Evolutionary conservation across 2,113 vertebrate genomes (phyloP).

Genomic region (Irena cyanogastra): DNA sequence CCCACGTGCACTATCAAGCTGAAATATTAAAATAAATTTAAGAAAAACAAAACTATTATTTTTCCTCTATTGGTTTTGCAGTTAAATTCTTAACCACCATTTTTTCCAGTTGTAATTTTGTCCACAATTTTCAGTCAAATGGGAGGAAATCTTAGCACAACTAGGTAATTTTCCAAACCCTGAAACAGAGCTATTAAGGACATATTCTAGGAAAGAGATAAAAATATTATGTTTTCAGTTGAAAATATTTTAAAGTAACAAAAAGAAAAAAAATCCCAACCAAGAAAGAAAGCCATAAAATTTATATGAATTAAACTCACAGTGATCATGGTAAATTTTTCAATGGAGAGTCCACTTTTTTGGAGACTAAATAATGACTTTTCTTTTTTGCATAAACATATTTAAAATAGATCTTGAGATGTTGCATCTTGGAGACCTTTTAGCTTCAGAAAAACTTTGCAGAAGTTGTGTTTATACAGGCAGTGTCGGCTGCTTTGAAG

Average conservation of each 20-base stretch:
- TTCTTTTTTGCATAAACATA: not conserved
- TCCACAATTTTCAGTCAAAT: not conserved
- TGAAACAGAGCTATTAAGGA: not conserved
- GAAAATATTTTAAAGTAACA: not conserved
- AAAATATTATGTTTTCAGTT: not conserved
- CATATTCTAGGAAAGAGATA: not conserved
- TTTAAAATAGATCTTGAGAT: not conserved
- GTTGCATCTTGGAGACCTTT: not conserved
- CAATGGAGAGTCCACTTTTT: not conserved
- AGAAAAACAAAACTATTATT: not conserved
- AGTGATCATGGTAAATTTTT: not conserved
- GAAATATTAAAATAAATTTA: not conserved
- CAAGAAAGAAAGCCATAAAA: not conserved
- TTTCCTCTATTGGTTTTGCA: not conserved
- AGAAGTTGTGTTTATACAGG: constrained; percentile 48
- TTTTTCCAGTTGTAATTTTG: not conserved
- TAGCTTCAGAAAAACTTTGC: constrained; percentile 31
- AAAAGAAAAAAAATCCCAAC: not conserved
- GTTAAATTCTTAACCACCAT: not conserved
- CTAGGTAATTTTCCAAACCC: not conserved
- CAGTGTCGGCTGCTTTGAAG: constrained; percentile 50
- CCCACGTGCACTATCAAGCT: not conserved
- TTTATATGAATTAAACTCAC: not conserved
- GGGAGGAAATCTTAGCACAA: not conserved
- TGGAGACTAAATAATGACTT: not conserved